These are phyloP conservation scores for Halcyon chelicuti DNA, from an alignment of 2,797 vertebrate species.

Conservation along the genomic window DNA sequence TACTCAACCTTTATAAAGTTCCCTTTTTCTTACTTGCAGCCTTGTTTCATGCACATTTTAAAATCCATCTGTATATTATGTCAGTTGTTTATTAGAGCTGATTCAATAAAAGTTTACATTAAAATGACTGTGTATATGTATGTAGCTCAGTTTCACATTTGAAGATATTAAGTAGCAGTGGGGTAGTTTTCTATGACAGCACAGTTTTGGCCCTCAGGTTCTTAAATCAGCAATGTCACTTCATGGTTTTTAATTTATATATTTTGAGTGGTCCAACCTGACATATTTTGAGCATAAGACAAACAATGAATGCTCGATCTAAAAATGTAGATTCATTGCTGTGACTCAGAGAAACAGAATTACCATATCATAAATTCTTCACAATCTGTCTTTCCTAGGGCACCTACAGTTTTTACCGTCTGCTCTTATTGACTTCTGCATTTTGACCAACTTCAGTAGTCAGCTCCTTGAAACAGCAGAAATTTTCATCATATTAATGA, in stretches of 20 bases:
- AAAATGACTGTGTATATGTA: neutral
- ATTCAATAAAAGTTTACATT: neutral
- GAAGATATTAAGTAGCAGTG: neutral
- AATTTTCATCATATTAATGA: constrained; percentile 23
- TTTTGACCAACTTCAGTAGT: constrained; percentile 26
- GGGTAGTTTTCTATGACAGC: neutral
- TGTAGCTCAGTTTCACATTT: neutral
- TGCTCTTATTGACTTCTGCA: constrained; percentile 14
- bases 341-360: constrained; percentile 66
- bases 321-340: constrained; percentile 54
- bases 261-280: constrained; percentile 43
- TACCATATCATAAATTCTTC: constrained; percentile 64
- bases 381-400: constrained; percentile 67
- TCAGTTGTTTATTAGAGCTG: neutral
- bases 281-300: constrained; percentile 49
- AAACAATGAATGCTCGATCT: constrained; percentile 33
- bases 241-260: constrained; percentile 53
- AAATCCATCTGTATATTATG: neutral
- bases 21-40: neutral
- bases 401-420: constrained; percentile 48
- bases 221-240: constrained; percentile 37
- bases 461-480: neutral
- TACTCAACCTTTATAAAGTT: neutral
- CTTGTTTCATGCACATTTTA: neutral
- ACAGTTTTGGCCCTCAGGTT: constrained; percentile 32